Conservation (phyloP, 2,888 invertebrate species). For the Drosophila flavopinicola region DNA sequence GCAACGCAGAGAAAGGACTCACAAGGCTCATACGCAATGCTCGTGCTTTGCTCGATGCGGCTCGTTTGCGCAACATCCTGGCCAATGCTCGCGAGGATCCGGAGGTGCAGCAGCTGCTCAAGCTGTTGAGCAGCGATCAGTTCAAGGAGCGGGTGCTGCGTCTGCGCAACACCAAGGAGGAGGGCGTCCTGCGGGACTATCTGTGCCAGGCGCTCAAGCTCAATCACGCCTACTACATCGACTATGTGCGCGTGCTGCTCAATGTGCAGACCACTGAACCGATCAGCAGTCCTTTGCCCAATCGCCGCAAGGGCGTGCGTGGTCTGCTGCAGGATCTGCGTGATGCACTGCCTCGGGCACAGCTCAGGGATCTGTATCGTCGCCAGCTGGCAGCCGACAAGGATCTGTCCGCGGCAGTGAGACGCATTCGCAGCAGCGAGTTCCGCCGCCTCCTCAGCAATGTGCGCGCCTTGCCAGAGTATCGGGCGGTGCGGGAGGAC, state of each 20-base stretch:
- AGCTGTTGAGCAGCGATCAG: constrained; percentile 46
- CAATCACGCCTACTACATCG: constrained; percentile 52
- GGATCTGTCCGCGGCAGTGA: constrained; percentile 59
- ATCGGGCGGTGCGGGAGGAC: constrained; percentile 36
- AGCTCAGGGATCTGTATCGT: constrained; percentile 57
- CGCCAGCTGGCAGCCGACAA: constrained; percentile 51
- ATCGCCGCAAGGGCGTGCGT: constrained; percentile 64
- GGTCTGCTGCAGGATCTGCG: constrained; percentile 68
- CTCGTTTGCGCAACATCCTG: constrained; percentile 58
- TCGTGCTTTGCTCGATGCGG: constrained; percentile 57
- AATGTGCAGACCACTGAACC: constrained; percentile 22
- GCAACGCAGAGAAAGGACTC: constrained; percentile 55
- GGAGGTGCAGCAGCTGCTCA: constrained; percentile 55
- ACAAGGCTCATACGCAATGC: constrained; percentile 61
- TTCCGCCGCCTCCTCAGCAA: constrained; percentile 60
- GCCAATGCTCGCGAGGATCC: constrained; percentile 62
- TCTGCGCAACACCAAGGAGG: constrained; percentile 51
- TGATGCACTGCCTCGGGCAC: constrained; percentile 58
- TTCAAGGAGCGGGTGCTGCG: constrained; percentile 37
- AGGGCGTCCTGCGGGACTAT: constrained; percentile 53
- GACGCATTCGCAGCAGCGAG: constrained; percentile 58
- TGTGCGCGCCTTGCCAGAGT: constrained; percentile 52
- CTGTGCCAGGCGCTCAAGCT: constrained; percentile 64
- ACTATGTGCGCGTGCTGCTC: constrained; percentile 43
- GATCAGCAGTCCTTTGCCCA: constrained; percentile 24